Conservation (phyloP, 2,797 vertebrate species). For the Tauraco hartlaubi region DNA sequence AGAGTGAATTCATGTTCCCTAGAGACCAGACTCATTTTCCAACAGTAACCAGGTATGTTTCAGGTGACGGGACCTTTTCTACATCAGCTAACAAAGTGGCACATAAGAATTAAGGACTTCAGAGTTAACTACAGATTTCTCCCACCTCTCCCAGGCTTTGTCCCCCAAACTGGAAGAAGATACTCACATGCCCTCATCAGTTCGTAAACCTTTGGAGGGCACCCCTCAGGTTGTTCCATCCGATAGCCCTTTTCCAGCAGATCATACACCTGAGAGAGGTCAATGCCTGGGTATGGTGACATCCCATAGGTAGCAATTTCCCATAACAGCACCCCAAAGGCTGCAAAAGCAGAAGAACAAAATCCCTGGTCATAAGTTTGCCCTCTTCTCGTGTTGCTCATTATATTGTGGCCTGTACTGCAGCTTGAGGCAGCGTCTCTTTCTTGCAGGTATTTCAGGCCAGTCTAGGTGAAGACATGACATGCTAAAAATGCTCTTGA, state of each 20-base stretch:
- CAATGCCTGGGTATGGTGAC: conserved; percentile 98
- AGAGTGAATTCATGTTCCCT: neutral
- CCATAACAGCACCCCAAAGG: conserved; percentile 97
- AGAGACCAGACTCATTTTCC: neutral
- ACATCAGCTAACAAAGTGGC: neutral
- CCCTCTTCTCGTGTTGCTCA: neutral
- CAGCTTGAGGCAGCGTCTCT: neutral
- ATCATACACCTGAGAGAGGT: conserved; percentile 98
- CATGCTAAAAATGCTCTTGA: neutral
- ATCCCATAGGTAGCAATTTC: conserved; percentile 99
- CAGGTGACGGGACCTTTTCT: neutral
- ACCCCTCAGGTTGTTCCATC: conserved; percentile 98
- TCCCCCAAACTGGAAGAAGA: neutral
- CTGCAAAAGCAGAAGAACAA: conserved; percentile 75
- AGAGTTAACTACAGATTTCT: neutral
- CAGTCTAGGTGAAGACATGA: neutral
- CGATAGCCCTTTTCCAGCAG: conserved; percentile 98
- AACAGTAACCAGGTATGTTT: neutral
- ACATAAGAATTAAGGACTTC: neutral
- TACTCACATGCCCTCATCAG: conserved; percentile 99
- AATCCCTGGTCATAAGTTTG: neutral
- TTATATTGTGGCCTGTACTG: neutral
- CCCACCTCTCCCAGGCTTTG: neutral
- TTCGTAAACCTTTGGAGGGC: conserved; percentile 97
- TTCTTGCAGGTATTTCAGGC: neutral